Evolutionary conservation across 2,797 vertebrate species (phyloP).

Genomic region (Macropodus opercularis): DNA sequence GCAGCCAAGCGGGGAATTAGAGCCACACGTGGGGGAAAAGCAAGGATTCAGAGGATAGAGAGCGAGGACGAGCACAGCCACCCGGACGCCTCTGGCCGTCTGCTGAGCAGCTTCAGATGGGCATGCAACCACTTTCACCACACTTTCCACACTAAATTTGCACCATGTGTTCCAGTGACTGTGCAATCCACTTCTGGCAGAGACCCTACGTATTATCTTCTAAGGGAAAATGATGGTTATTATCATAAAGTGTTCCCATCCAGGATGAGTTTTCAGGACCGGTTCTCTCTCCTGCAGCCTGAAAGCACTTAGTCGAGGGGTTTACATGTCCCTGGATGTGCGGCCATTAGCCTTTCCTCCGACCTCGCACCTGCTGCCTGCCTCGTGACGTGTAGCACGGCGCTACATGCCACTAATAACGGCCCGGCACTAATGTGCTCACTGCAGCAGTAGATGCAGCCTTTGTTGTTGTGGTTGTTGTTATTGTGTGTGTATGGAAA

Average conservation of each 20-base stretch:
- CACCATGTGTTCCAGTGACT: slow-evolving; percentile 74
- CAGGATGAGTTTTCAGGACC: slow-evolving; percentile 60
- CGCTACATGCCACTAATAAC: too few species aligned
- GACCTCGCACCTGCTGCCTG: slow-evolving; percentile 70
- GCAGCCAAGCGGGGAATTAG: slow-evolving; percentile 13
- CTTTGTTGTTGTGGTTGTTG: too few species aligned
- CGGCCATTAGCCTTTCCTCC: slow-evolving; percentile 64
- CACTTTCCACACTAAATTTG: slow-evolving; percentile 67
- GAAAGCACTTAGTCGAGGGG: slow-evolving; percentile 56
- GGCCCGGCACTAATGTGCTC: background rate
- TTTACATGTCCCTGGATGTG: slow-evolving; percentile 51
- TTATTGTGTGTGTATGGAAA: too few species aligned
- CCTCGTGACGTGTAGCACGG: slow-evolving; percentile 49
- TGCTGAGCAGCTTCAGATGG: slow-evolving; percentile 49
- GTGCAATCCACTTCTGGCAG: slow-evolving; percentile 71
- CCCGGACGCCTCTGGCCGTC: slow-evolving; percentile 34
- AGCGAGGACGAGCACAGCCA: slow-evolving; percentile 5
- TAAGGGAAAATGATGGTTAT: slow-evolving; percentile 78
- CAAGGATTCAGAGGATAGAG: background rate
- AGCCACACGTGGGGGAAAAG: slow-evolving; percentile 1
- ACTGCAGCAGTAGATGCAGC: background rate
- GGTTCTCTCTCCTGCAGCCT: slow-evolving; percentile 39
- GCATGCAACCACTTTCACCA: slow-evolving; percentile 62
- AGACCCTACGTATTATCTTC: slow-evolving; percentile 70
- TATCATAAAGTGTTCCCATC: slow-evolving; percentile 83